Base-by-base conservation (phyloP, 2,113 vertebrate genomes). In the Fregetta grallaria region DNA sequence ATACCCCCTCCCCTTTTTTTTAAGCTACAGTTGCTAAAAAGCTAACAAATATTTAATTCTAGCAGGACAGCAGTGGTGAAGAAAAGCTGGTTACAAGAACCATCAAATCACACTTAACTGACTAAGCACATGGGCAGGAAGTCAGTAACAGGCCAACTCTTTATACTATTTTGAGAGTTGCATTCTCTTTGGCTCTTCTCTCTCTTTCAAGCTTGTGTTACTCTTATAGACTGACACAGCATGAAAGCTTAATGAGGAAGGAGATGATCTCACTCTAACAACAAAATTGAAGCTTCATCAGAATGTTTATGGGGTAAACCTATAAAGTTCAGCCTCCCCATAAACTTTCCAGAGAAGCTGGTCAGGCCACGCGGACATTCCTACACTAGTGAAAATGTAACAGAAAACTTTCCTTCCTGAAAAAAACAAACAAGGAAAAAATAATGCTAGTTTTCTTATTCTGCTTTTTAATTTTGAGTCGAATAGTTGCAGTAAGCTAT, bases 241-340 rank as follows among this genome's bases (percentile, higher is more conserved):
- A 96, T 84, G 95, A 95, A 96, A 97, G 91, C 96, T 95, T 97
- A 97, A 90, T 97, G 84, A 94, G 94, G 96, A 93, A 96, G 95
- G 93, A 97, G 95, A 97, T 97, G 89, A 97, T 96, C 87, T 97
- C 96, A 98, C 61, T 96, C 66, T 81, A 94, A 96, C 92, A 97
- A 94, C 96, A 97, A 88, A 96, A 94, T 19, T 82, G 87, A 94
- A 95, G 92, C 92, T 95, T 94, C 90, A 92, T 94, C 92, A 95
- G 91, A 96, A 89, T 86, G 92, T 94, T 95, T 96, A 96, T 61
- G 95, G 96, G 92, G 74, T 86, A 95, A 94, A 94, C 78, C 93
- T 94, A 89, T 80, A 81, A 97, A 94, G 94, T 61, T 94, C 66
- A 71, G 81, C 66, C 80, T 91, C 0, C 6, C 81, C 88, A 90